These are phyloP conservation scores for Cerceris ruficornis DNA, from an alignment of 2,888 invertebrate species.

Conservation along the genomic window DNA sequence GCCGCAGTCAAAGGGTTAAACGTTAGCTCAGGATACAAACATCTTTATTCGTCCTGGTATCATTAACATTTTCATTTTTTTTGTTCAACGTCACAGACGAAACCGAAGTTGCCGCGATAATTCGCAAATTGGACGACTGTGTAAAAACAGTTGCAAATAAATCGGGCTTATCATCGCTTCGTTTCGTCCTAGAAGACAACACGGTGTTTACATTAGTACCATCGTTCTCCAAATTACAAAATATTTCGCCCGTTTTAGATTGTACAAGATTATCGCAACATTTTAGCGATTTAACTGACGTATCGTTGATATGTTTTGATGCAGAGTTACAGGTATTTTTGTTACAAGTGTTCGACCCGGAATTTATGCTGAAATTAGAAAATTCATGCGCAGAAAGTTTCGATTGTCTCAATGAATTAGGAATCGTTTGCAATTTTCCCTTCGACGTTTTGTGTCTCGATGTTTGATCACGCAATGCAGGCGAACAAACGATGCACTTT, in stretches of 20 bases:
- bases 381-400: conserved; percentile 3
- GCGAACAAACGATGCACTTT: not conserved
- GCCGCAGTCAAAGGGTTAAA: too few relatives aligned
- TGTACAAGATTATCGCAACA: too few relatives aligned
- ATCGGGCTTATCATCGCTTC: not conserved
- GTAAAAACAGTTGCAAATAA: conserved; percentile 24
- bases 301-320: too few relatives aligned
- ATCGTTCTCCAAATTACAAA: too few relatives aligned
- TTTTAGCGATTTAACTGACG: too few relatives aligned
- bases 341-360: not conserved
- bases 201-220: too few relatives aligned
- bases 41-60: too few relatives aligned
- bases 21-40: too few relatives aligned
- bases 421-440: conserved; percentile 16
- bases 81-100: conserved; percentile 7
- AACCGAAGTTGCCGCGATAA: conserved; percentile 43
- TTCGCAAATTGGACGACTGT: conserved; percentile 44
- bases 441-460: conserved; percentile 2
- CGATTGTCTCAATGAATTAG: conserved; percentile 21
- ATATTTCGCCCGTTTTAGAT: too few relatives aligned
- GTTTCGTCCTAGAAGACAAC: too few relatives aligned
- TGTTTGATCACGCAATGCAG: not conserved
- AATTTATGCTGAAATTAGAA: not conserved
- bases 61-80: not conserved
- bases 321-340: too few relatives aligned